Evolutionary conservation across 2,888 invertebrate species (phyloP), one percentile per base, ranked within the genome.

Genomic region (Axea sp.): DNA sequence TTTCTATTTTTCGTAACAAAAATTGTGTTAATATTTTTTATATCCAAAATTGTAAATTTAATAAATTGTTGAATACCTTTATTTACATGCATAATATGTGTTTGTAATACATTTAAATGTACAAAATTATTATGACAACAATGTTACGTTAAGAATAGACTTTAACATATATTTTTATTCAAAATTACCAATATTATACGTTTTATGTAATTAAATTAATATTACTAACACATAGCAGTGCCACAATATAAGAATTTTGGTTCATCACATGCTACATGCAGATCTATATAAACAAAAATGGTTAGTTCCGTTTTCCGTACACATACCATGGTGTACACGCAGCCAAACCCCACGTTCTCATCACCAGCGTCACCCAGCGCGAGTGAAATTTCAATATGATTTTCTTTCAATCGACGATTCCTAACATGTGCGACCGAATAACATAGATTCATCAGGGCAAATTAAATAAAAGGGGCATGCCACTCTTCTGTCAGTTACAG

Each of bases 401-500:
- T 87, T 87, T 84, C 86, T 81, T 84, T 84, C 82, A 77, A 85
- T 87, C 82, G 80, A 26, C 77, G 64, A 87, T 87, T 86, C 87
- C 75, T 71, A 78, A 79, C 87, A 87, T 86, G 87, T 78, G 82
- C 86, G 87, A 86, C 86, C 86, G 86, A 85, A 87, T 86, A 87
- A 87, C 87, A 87, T 86, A 87, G 85, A 85, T 87, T 84, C 81
- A 78, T 75, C 79, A 76, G 80, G 80, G 78, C 83, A 84, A 86
- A 87, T 87, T 86, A 86, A 87, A 87, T 87, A 87, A 87, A 87
- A 87, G 86, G 84, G 83, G 84, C 84, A 81, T 83, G 87, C 86
- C 86, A 85, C 86, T 86, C 85, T 86, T 85, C 84, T 78, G 83
- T 82, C 86, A 87, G 86, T 86, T 83, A 86, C 84, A 86, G 87